A percentile compares a stretch with the other conserved stretches of the same genome.
Conservation (phyloP, 1,140 invertebrate species). For the Hyles vespertilio region DNA sequence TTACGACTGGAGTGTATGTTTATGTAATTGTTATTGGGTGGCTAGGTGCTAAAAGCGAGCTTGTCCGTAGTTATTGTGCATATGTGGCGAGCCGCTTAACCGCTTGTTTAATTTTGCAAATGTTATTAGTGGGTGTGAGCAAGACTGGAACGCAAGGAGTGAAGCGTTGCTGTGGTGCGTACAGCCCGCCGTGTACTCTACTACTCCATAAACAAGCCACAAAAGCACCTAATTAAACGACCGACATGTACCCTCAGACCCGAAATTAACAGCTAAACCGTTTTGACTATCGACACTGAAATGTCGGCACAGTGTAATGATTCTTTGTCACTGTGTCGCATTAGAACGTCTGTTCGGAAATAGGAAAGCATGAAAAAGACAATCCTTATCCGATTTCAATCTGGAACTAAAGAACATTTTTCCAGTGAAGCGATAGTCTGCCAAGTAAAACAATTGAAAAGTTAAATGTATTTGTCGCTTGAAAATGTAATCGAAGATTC, state of each 20-base stretch:
- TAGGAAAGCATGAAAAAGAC: too few relatives aligned
- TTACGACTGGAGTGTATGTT: constrained; percentile 14
- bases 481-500: too few relatives aligned
- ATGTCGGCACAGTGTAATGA: too few relatives aligned
- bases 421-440: too few relatives aligned
- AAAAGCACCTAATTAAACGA: constrained; percentile 58
- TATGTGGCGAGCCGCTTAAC: constrained; percentile 18
- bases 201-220: constrained; percentile 47
- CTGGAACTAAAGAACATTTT: too few relatives aligned
- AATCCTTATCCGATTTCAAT: too few relatives aligned
- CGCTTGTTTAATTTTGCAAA: constrained; percentile 61
- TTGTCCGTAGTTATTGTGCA: constrained; percentile 29
- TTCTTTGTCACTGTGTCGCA: too few relatives aligned
- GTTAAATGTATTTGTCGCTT: too few relatives aligned
- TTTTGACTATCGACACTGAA: constrained; percentile 15
- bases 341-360: too few relatives aligned
- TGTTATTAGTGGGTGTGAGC: constrained; percentile 40
- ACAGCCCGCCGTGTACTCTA: constrained; percentile 14
- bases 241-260: constrained; percentile 33
- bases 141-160: not conserved
- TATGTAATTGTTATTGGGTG: constrained; percentile 36
- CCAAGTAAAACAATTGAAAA: too few relatives aligned
- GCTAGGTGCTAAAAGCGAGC: constrained; percentile 30
- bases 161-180: constrained; percentile 12
- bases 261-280: constrained; percentile 41